These are phyloP conservation scores for Lophotriccus pileatus DNA, from an alignment of 2,797 vertebrate species.

Conservation along the genomic window DNA sequence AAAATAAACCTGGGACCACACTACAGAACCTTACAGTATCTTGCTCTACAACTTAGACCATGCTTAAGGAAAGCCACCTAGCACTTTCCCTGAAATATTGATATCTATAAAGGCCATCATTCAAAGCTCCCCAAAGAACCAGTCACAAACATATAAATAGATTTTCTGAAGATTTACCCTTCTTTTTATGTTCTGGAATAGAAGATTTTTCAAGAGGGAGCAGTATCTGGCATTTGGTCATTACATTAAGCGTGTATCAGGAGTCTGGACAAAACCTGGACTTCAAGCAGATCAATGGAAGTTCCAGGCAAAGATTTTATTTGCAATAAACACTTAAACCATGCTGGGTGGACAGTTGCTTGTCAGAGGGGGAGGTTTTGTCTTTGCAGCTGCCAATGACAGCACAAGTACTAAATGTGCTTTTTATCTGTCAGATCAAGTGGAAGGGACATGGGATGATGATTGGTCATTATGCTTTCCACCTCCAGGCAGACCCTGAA, in stretches of 20 bases:
- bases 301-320: background rate
- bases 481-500: slow-evolving; percentile 20
- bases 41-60: background rate
- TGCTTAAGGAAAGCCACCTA: background rate
- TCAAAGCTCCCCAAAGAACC: background rate
- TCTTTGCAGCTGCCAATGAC: background rate
- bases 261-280: background rate
- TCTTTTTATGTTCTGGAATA: background rate
- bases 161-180: background rate
- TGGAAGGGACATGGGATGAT: background rate
- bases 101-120: background rate
- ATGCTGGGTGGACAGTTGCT: accelerated
- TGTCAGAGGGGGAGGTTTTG: background rate
- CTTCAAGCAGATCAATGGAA: background rate
- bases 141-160: background rate
- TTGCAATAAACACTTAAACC: background rate
- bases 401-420: background rate
- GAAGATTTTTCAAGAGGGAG: background rate
- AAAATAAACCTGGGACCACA: background rate
- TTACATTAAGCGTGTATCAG: background rate
- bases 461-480: background rate
- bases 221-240: background rate
- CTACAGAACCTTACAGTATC: background rate
- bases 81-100: background rate
- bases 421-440: background rate